Evolutionary conservation across 2,113 vertebrate species (phyloP).

Genomic region (Emydocephalus ijimae): DNA sequence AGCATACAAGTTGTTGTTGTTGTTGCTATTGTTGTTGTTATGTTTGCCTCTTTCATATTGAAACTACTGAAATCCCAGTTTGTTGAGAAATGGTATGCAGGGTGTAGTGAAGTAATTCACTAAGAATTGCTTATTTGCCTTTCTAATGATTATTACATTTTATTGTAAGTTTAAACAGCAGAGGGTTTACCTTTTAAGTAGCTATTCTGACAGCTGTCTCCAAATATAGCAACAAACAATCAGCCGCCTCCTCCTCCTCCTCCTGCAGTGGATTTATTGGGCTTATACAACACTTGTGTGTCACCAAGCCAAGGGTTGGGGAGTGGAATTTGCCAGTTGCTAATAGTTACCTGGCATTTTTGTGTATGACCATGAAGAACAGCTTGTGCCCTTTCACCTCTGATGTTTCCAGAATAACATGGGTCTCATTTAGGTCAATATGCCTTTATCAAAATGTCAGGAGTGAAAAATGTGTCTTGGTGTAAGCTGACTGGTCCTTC

Average conservation of each 20-base stretch:
- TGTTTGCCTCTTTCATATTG: neutral
- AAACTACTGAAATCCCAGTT: neutral
- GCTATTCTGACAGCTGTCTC: slow-evolving; percentile 14
- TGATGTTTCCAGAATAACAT: slow-evolving; percentile 66
- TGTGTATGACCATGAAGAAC: slow-evolving; percentile 69
- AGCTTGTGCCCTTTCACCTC: slow-evolving; percentile 71
- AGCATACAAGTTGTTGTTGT: neutral
- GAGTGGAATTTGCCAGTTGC: slow-evolving; percentile 65
- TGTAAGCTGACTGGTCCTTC: slow-evolving; percentile 67
- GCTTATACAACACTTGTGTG: slow-evolving; percentile 57
- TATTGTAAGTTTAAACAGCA: slow-evolving; percentile 30
- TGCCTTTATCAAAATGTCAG: slow-evolving; percentile 70
- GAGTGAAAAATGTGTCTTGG: slow-evolving; percentile 72
- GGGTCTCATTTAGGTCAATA: slow-evolving; percentile 71
- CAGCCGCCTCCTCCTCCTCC: neutral
- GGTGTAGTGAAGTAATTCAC: slow-evolving; percentile 13
- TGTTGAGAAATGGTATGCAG: slow-evolving; percentile 1
- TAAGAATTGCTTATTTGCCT: slow-evolving; percentile 19
- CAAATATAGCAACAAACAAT: slow-evolving; percentile 14
- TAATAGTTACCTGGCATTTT: slow-evolving; percentile 67
- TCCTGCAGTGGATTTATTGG: slow-evolving; percentile 26
- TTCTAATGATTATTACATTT: slow-evolving; percentile 11
- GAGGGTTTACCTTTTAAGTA: slow-evolving; percentile 7
- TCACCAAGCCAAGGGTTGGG: slow-evolving; percentile 52
- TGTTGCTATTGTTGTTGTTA: neutral